phyloP scores from a whole-genome alignment of 2,888 invertebrate genomes.

The Nomada flava region DNA sequence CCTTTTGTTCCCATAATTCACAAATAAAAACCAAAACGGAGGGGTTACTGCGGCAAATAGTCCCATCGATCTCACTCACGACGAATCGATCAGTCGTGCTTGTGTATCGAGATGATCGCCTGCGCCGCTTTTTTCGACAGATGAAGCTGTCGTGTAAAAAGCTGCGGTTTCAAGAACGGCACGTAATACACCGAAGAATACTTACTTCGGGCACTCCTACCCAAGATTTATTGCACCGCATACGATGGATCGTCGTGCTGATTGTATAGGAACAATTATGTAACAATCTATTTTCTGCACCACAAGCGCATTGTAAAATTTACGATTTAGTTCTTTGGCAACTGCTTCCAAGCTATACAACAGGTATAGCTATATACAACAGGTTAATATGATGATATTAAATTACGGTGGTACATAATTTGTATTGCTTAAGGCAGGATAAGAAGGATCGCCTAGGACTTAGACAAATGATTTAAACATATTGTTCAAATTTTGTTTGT shows the following conservation, averaged over 20 bases:
- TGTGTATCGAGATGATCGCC: background rate
- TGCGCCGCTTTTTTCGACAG: constrained; percentile 28
- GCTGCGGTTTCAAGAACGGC: constrained; percentile 30
- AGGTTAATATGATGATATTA: no score
- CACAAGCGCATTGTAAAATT: background rate
- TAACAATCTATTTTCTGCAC: constrained; percentile 11
- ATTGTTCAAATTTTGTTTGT: no score
- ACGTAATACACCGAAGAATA: constrained; percentile 22
- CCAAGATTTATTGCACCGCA: constrained; percentile 7
- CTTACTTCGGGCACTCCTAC: background rate
- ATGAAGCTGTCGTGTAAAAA: constrained; percentile 31
- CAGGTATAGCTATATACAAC: no score
- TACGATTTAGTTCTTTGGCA: background rate
- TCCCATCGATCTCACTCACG: background rate
- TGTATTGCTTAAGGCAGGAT: no score
- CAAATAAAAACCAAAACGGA: background rate
- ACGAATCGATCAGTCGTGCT: background rate
- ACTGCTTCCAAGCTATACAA: background rate
- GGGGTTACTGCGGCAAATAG: background rate
- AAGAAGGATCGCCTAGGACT: no score
- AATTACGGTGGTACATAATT: no score
- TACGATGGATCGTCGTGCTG: constrained; percentile 13
- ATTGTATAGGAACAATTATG: constrained; percentile 3
- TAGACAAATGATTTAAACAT: no score
- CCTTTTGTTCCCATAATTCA: constrained; percentile 27